Conservation (phyloP, 2,888 invertebrate species). For the Microctonus hyperodae region DNA sequence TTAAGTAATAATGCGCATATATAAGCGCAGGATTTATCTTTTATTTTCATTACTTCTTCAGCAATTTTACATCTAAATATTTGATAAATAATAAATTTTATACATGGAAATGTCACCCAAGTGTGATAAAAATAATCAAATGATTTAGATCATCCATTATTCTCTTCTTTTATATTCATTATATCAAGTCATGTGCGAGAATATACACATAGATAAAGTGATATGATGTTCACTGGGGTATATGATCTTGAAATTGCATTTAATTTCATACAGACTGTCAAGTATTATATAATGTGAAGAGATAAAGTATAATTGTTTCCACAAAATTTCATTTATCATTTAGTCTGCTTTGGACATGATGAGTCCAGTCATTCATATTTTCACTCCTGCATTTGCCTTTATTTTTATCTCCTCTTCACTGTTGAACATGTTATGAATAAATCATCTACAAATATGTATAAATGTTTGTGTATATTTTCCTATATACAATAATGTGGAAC, state of each 20-base stretch:
- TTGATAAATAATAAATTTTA: no score
- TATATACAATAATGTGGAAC: background rate
- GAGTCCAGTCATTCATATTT: background rate
- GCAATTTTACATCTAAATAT: no score
- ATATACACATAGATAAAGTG: background rate
- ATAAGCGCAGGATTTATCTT: no score
- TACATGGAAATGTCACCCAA: background rate
- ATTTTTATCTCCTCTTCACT: background rate
- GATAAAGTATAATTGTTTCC: background rate
- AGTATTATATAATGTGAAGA: background rate
- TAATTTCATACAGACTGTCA: background rate
- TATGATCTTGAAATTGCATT: background rate
- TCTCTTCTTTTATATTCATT: background rate
- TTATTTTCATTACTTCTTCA: no score
- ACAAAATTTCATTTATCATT: background rate
- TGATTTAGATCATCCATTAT: background rate
- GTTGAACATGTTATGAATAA: background rate
- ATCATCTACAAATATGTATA: background rate
- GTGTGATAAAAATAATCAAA: background rate
- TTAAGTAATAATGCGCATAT: no score
- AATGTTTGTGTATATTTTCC: background rate
- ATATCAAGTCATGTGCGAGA: background rate
- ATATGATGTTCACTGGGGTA: background rate
- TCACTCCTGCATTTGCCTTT: background rate
- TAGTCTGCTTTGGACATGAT: background rate